Base-by-base conservation (phyloP, 1,140 invertebrate genomes). In the Drosophila littoralis region DNA sequence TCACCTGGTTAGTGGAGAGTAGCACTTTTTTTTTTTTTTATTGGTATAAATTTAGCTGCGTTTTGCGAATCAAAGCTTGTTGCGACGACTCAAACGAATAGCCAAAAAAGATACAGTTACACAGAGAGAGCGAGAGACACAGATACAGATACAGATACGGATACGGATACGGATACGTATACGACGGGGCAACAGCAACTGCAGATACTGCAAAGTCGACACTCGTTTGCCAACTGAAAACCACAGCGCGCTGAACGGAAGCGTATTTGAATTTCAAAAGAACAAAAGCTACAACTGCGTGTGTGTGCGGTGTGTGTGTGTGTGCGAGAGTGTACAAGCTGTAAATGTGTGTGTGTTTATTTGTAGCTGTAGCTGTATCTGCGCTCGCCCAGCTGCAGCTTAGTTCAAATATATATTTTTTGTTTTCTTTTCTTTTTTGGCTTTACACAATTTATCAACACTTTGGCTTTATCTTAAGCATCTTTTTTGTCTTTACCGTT, bases 201-300 rank as follows among this genome's bases (percentile, higher is more conserved):
- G 66, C 71, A 83, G 82, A 81, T 86, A 86, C 77, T 86, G 88
- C 88, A 82, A 86, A 91, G 88, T 91, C 88, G 88, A 91, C 88
- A 88, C 77, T 83, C 77, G 79, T 55, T 84, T 86, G 88, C 88
- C 88, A 91, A 91, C 88, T 91, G 66, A 91, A 85, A 73, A 67
- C 63, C 58, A 64, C 57, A 68, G 54, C 57, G 45, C 50, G 43
- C 50, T 63, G 52, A 81, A 77, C 82, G 82, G 88, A 88, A 89
- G 75, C 85, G 81, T 78, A 90, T 90, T 90, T 89, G 78, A 89
- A 90, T 85, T 90, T 90, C 77, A 90, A 86, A 76, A 89, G 84
- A 88, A 88, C 84, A 83, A 88, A 88, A 86, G 83, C 72, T 89
- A 83, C 59, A 67, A 36, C 32, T 43, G 45, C 54, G 28, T 40